Evolutionary conservation across 2,113 vertebrate species (phyloP).

Genomic region (Tetrax tetrax): DNA sequence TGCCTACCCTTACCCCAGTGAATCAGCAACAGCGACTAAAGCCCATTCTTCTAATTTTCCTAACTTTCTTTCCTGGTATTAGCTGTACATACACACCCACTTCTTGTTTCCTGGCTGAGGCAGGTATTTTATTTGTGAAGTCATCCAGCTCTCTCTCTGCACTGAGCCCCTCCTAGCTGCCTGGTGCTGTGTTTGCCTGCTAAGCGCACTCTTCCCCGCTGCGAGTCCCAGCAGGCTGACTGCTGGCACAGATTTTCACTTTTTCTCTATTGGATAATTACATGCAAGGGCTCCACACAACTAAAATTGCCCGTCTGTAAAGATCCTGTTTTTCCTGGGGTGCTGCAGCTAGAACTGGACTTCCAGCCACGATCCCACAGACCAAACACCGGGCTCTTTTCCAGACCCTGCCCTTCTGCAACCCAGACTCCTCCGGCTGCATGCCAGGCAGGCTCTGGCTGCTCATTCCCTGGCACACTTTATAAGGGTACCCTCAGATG

Average conservation of each 20-base stretch:
- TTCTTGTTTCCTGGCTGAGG: background rate
- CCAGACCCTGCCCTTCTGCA: background rate
- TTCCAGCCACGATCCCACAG: background rate
- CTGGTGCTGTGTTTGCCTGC: background rate
- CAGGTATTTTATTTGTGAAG: background rate
- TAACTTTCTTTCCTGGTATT: background rate
- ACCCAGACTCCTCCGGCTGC: background rate
- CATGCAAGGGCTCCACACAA: background rate
- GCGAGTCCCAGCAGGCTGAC: background rate
- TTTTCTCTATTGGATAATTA: background rate
- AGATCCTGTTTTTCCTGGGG: background rate
- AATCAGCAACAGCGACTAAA: background rate
- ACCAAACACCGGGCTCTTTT: background rate
- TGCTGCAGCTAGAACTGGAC: background rate
- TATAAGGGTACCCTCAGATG: background rate
- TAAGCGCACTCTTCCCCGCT: background rate
- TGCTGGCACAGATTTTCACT: background rate
- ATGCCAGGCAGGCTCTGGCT: accelerated
- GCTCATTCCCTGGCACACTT: background rate
- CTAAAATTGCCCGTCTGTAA: background rate
- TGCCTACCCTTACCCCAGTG: background rate
- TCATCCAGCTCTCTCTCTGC: background rate
- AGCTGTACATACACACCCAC: background rate
- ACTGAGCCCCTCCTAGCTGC: background rate
- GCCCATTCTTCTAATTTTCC: background rate